These are phyloP conservation scores for Zosterops japonicus DNA, from an alignment of 2,113 vertebrate genomes.

Conservation along the genomic window DNA sequence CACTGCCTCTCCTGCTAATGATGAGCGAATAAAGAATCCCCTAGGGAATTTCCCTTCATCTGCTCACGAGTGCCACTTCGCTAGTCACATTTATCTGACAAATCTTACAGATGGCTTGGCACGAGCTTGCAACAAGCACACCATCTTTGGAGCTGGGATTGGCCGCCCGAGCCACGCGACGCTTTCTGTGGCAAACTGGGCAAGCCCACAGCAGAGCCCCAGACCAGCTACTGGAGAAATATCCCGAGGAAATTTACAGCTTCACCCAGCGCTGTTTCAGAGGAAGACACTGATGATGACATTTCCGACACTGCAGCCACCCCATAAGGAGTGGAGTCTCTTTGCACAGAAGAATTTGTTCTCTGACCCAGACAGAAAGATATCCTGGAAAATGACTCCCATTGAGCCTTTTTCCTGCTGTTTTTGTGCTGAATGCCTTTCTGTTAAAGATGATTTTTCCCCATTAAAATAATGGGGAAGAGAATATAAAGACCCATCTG, in stretches of 20 bases:
- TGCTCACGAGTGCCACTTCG: constrained; percentile 67
- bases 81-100: constrained; percentile 70
- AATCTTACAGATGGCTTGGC: constrained; percentile 71
- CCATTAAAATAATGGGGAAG: constrained; percentile 33
- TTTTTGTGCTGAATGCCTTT: constrained; percentile 29
- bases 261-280: not conserved
- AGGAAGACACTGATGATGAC: not conserved
- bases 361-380: constrained; percentile 39
- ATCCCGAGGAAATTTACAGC: not conserved
- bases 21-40: constrained; percentile 55
- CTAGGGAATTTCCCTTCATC: constrained; percentile 68
- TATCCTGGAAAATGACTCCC: constrained; percentile 15
- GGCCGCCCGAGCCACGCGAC: not conserved
- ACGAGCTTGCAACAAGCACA: constrained; percentile 50
- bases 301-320: not conserved
- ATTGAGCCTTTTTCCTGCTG: constrained; percentile 53
- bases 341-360: not conserved
- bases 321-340: not conserved
- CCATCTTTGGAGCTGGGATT: constrained; percentile 59
- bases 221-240: not conserved
- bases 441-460: constrained; percentile 37
- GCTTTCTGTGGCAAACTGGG: constrained; percentile 15
- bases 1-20: constrained; percentile 55
- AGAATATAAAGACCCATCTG: constrained; percentile 49
- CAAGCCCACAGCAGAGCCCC: not conserved